A percentile compares a stretch with the other conserved stretches of the same genome.
Conservation (phyloP, 2,113 vertebrate genomes). For the Castor canadensis region DNA sequence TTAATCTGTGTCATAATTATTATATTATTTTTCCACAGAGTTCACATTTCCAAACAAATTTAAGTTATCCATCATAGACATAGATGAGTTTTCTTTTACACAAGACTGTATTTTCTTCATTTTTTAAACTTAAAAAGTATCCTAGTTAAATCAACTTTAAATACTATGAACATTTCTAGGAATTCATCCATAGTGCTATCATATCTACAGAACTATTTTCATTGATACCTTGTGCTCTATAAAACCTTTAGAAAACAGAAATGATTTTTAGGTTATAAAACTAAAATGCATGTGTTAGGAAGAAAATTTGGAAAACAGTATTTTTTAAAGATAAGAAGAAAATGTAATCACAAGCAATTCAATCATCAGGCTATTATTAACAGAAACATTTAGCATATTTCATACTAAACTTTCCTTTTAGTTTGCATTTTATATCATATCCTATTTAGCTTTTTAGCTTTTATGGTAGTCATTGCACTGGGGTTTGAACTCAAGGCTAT, state of each 20-base stretch:
- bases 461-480: background rate
- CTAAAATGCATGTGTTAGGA: constrained; percentile 1
- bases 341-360: background rate
- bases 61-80: constrained; percentile 28
- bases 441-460: background rate
- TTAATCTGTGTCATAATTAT: constrained; percentile 53
- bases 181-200: background rate
- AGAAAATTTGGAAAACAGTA: constrained; percentile 1
- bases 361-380: background rate
- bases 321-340: constrained; percentile 23
- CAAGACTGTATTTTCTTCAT: background rate
- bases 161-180: background rate
- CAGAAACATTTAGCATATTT: background rate
- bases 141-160: constrained; percentile 18
- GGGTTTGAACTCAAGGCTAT: too few relatives aligned
- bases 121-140: constrained; percentile 30
- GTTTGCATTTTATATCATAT: background rate
- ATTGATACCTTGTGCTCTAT: background rate
- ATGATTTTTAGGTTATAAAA: constrained; percentile 13
- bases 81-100: background rate
- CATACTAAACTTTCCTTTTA: background rate
- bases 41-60: constrained; percentile 46
- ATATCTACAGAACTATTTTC: background rate
- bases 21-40: constrained; percentile 54
- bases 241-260: background rate